Evolutionary conservation across 2,113 vertebrate species (phyloP), one percentile per base, ranked within the genome.

Genomic region (Dicaeum eximium): DNA sequence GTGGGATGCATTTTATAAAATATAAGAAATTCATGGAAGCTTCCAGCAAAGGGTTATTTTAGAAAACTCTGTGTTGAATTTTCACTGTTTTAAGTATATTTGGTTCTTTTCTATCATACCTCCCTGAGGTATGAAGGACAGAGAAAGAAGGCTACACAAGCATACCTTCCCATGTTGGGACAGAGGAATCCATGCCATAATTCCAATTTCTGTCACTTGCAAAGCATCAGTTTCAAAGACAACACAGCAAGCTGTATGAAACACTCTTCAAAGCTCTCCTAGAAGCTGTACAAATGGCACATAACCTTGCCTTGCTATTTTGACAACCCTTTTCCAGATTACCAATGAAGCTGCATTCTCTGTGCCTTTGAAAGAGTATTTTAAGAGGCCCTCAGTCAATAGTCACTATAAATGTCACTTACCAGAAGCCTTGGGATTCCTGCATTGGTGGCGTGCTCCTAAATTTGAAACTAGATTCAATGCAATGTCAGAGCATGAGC

Each of bases 401-500:
- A 94, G 94, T 91, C 95, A 92, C 97, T 96, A 96, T 97, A 97
- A 95, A 97, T 97, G 95, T 93, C 91, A 86, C 94, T 97, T 94
- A 89, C 80, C 95, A 91, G 95, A 96, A 98, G 98, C 98, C 98
- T 98, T 98, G 95, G 86, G 97, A 99, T 99, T 98, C 98, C 97
- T 97, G 96, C 97, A 95, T 95, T 96, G 92, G 95, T 97, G 97
- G 95, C 72, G 75, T 96, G 97, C 97, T 98, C 98, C 98, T 98
- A 98, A 98, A 98, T 98, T 98, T 98, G 97, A 98, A 98, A 98
- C 97, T 96, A 98, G 97, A 98, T 98, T 98, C 98, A 98, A 86
- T 96, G 96, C 97, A 98, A 97, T 98, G 98, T 98, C 98, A 97
- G 86, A 95, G 83, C 86, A 91, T 11, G 78, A 90, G 74, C 87